phyloP scores from a whole-genome alignment of 1,140 invertebrate genomes.

The Cotesia vestalis region DNA sequence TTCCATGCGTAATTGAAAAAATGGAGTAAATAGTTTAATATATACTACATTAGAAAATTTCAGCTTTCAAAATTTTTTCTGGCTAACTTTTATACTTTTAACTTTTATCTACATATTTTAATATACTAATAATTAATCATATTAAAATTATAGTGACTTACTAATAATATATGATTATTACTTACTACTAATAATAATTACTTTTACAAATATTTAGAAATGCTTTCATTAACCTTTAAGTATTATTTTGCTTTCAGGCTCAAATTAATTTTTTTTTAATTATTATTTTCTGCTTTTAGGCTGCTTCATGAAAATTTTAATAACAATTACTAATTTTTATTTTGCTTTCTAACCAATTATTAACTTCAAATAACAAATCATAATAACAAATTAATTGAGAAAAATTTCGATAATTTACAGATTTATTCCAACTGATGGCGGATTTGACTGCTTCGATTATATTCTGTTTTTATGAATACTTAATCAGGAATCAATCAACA shows the following conservation, averaged over 20 bases:
- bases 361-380: constrained; percentile 5
- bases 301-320: background rate
- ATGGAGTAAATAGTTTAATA: no score
- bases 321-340: background rate
- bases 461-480: constrained; percentile 4
- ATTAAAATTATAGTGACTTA: background rate
- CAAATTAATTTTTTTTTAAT: background rate
- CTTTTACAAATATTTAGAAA: background rate
- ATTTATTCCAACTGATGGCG: background rate
- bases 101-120: background rate
- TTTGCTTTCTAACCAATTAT: background rate
- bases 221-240: background rate
- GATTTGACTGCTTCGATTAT: background rate
- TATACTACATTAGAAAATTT: no score
- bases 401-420: background rate
- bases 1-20: no score
- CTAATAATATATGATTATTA: background rate
- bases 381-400: background rate
- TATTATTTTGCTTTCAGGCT: background rate
- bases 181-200: no score
- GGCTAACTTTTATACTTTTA: background rate
- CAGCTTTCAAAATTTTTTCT: background rate
- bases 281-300: background rate
- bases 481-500: background rate
- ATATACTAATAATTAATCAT: background rate